Conservation (phyloP, 2,797 vertebrate species). For the Argentina silus region DNA sequence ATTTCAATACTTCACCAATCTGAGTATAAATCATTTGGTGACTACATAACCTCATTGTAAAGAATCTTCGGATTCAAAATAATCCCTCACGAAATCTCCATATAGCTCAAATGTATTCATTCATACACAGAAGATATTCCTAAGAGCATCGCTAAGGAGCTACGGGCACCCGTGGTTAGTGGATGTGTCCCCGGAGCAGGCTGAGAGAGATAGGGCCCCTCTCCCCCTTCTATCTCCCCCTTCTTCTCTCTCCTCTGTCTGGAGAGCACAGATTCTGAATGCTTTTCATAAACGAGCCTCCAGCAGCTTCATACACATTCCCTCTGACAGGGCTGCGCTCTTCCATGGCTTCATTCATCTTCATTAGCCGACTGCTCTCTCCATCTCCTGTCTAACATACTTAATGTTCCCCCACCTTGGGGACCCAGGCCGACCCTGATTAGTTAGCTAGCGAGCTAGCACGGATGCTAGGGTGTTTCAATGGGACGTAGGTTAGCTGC, state of each 20-base stretch:
- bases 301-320: background rate
- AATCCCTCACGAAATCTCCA: too few relatives aligned
- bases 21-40: too few relatives aligned
- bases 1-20: too few relatives aligned
- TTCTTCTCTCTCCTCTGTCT: background rate
- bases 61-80: too few relatives aligned
- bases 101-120: too few relatives aligned
- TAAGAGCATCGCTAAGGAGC: too few relatives aligned
- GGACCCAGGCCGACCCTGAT: conserved; percentile 31
- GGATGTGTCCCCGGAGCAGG: conserved; percentile 24
- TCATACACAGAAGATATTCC: too few relatives aligned
- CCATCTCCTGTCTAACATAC: conserved; percentile 54
- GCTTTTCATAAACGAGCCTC: background rate
- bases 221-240: background rate
- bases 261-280: background rate
- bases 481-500: too few relatives aligned
- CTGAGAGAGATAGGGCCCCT: conserved; percentile 17
- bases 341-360: conserved; percentile 55
- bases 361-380: conserved; percentile 57
- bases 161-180: too few relatives aligned
- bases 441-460: conserved; percentile 39
- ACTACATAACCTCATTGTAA: too few relatives aligned
- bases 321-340: conserved; percentile 37
- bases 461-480: conserved; percentile 14
- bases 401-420: conserved; percentile 46